Base-by-base conservation (phyloP, 2,113 vertebrate species). In the Entomyzon cyanotis region DNA sequence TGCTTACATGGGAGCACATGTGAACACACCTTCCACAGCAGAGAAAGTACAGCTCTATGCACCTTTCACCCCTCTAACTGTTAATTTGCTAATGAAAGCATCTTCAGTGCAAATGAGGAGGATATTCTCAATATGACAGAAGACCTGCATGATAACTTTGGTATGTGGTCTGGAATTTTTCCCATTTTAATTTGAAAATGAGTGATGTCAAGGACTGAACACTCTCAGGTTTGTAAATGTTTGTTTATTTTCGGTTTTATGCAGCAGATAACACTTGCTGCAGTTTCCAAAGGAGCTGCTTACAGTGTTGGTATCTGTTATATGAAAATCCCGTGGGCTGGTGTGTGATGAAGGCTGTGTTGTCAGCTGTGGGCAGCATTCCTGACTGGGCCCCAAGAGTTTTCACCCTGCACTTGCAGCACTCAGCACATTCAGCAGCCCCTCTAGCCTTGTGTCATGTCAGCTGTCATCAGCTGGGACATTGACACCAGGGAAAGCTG, bases 361-460 rank as follows among this genome's bases (percentile, higher is more conserved):
- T 0, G 4, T 67, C 33, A 12, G 13, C 13, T 4, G 5, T 37
- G 23, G 28, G 19, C 22, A 74, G 11, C 2, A 1, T 16, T 93
- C 42, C 52, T 84, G 39, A 46, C 19, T 42, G 13, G 17, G 17
- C 13, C 84, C 17, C 46, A 52, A 47, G 42, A n/a, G 13, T 33
- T 81, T 84, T 2, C 1, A 59, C 39, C 21, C 33, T 2, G 1
- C 19, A 12, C 31, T 69, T 78, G 24, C n/a, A 77, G n/a, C 2
- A 1, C 24, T 74, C 28, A 24, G 35, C 42, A 53, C 0, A 0
- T 27, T 84, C 44, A 63, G 19, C 16, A 22, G 2, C 30, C 15
- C 15, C 10, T 18, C 28, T 12, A 81, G n/a, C 47, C 69, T 59
- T 31, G 15, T 13, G 15, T 52, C 0, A 0, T 1, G 0, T 41